These are phyloP conservation scores for Nebria ingens DNA, from an alignment of 1,140 invertebrate species.

Conservation along the genomic window DNA sequence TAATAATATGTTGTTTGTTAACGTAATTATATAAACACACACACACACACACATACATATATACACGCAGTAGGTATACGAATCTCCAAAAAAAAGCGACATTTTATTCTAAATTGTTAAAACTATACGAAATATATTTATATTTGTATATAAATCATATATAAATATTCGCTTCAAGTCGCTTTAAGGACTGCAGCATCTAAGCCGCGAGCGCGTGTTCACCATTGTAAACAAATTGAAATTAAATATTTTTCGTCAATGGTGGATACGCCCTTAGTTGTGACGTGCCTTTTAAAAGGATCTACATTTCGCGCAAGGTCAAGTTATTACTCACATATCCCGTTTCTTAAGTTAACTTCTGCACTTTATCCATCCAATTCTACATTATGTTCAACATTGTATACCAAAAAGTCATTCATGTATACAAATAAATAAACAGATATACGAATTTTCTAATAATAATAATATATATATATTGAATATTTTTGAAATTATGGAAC, in stretches of 20 bases:
- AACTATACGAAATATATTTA: slow-evolving; percentile 22
- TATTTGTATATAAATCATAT: background rate
- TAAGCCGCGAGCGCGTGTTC: background rate
- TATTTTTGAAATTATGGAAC: no score
- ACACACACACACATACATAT: background rate
- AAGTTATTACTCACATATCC: no score
- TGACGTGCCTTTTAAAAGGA: background rate
- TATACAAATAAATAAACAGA: no score
- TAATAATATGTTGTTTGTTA: no score
- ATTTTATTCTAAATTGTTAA: slow-evolving; percentile 1
- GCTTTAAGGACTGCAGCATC: background rate
- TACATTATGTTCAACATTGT: no score
- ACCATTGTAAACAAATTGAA: background rate
- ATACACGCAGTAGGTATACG: slow-evolving; percentile 2
- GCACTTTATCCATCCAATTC: no score
- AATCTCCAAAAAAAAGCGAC: background rate
- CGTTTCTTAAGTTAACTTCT: no score
- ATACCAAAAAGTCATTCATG: no score
- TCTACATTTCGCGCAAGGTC: background rate
- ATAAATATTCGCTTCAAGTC: background rate
- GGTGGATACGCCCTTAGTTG: background rate
- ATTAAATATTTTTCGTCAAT: background rate
- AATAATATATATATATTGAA: no score
- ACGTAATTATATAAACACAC: background rate
- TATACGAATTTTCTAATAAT: no score